Conservation (phyloP, 2,888 invertebrate species). For the Sarcophaga variegata region DNA sequence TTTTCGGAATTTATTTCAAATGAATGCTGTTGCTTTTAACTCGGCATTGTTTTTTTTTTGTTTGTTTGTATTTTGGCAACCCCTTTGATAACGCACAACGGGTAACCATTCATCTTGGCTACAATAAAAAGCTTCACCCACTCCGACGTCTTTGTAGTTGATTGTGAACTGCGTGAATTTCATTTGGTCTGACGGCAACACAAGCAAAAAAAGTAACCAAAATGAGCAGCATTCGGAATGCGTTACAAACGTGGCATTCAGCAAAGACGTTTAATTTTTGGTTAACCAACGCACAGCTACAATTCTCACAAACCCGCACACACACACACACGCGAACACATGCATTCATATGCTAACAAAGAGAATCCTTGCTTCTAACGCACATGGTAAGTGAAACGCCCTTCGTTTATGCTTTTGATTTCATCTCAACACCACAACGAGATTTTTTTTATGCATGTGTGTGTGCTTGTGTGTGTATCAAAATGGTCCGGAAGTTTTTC, state of each 20-base stretch:
- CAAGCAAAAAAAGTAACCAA: conserved; percentile 22
- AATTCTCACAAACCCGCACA: conserved; percentile 1
- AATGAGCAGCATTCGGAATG: conserved; percentile 47
- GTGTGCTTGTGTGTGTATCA: conserved; percentile 17
- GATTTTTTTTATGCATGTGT: conserved; percentile 21
- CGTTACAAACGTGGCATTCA: conserved; percentile 55
- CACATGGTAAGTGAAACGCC: conserved; percentile 67
- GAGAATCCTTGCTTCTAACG: background rate
- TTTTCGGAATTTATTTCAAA: conserved; percentile 13
- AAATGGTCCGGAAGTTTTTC: conserved; percentile 66
- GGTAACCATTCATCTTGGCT: conserved; percentile 22
- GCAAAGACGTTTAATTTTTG: conserved; percentile 67
- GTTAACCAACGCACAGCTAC: conserved; percentile 54
- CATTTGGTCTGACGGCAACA: conserved; percentile 20
- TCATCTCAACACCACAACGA: conserved; percentile 26
- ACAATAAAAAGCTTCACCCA: conserved; percentile 1
- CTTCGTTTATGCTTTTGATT: conserved; percentile 79
- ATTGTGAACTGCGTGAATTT: conserved; percentile 42
- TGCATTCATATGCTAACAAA: conserved; percentile 3
- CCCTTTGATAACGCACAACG: conserved; percentile 58
- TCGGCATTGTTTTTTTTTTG: conserved; percentile 1
- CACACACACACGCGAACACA: background rate
- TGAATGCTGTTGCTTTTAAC: conserved; percentile 47
- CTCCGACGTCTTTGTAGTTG: background rate
- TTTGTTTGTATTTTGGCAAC: conserved; percentile 33